phyloP scores from a whole-genome alignment of 2,888 invertebrate genomes.

The Blomia tropicalis region DNA sequence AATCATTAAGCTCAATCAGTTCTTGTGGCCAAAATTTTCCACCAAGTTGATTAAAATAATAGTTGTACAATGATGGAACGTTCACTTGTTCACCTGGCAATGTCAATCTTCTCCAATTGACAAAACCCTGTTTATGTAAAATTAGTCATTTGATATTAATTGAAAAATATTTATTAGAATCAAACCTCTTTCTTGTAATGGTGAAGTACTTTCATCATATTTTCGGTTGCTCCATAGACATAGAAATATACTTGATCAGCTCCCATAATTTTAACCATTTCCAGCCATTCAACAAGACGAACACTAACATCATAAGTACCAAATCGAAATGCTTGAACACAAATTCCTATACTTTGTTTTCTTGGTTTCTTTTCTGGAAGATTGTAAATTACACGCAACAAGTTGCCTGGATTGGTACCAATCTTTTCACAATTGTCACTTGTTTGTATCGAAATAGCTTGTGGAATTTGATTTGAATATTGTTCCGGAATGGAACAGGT shows the following conservation, averaged over 20 bases:
- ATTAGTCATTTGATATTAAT: background rate
- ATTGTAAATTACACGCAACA: constrained; percentile 20
- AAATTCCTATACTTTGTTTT: constrained; percentile 12
- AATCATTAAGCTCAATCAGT: constrained; percentile 19
- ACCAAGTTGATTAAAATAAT: background rate
- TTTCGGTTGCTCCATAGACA: background rate
- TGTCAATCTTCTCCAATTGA: constrained; percentile 17
- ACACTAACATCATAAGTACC: constrained; percentile 15
- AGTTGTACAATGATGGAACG: constrained; percentile 6
- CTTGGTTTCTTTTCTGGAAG: background rate
- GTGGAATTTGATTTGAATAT: background rate
- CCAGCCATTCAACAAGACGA: constrained; percentile 20
- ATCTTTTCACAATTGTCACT: background rate
- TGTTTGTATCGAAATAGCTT: background rate
- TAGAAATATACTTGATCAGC: constrained; percentile 16
- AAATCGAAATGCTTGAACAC: constrained; percentile 16
- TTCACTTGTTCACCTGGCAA: constrained; percentile 13
- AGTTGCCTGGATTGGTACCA: background rate
- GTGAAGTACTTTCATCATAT: constrained; percentile 13
- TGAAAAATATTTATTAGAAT: background rate
- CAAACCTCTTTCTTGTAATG: constrained; percentile 14
- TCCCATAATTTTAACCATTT: constrained; percentile 14
- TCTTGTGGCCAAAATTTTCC: constrained; percentile 15
- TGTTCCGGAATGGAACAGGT: constrained; percentile 13
- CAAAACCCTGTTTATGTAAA: background rate